phyloP scores from a whole-genome alignment of 2,797 vertebrate species.

The Peromyscus melanophrys region DNA sequence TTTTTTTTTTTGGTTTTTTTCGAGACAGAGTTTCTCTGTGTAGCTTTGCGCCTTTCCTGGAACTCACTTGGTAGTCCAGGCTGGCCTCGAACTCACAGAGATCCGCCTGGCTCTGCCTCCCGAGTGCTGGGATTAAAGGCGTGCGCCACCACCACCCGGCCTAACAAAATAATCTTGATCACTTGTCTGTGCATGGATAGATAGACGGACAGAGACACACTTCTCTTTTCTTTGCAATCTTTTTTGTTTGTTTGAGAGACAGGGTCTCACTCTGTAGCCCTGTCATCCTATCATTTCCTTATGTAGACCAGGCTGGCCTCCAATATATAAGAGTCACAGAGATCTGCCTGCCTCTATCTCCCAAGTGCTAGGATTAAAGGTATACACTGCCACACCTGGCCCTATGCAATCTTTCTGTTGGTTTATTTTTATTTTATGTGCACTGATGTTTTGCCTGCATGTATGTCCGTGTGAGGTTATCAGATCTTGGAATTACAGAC shows the following conservation, averaged over 20 bases:
- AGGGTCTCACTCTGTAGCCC: background rate
- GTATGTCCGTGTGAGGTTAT: no score
- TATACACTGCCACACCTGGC: no score
- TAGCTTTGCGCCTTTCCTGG: no score
- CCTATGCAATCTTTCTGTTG: background rate
- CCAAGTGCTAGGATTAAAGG: background rate
- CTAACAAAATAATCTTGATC: conserved; percentile 15
- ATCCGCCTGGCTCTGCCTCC: no score
- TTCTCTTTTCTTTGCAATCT: background rate
- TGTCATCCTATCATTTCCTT: background rate
- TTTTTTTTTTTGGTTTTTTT: no score
- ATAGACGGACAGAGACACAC: background rate
- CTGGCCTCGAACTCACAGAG: no score
- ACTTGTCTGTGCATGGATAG: background rate
- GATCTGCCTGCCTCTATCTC: background rate
- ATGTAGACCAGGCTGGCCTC: background rate
- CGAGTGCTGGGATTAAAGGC: no score
- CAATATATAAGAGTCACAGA: background rate
- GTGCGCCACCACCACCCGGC: no score
- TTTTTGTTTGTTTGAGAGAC: background rate
- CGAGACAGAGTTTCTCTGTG: no score
- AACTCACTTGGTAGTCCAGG: no score
- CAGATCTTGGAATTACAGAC: no score
- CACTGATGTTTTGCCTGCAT: no score
- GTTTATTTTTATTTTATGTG: background rate